Evolutionary conservation across 2,888 invertebrate species (phyloP), one percentile per base, ranked within the genome.

Genomic region (Ceraclea dissimilis): DNA sequence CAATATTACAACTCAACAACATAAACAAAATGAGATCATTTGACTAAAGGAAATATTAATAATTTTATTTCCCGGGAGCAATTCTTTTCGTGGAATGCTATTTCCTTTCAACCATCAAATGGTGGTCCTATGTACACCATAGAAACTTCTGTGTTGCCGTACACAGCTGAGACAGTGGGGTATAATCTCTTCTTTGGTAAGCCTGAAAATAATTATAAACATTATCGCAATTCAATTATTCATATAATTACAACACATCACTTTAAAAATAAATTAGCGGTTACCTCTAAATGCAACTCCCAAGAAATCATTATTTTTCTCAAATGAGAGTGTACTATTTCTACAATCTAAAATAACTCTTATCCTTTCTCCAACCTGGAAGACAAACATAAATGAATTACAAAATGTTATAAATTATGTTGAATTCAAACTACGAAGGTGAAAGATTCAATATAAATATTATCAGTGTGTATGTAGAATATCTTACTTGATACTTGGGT

Each of bases 141-240:
- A 34, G 97, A 95, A 43, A 99, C 95, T 81, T 99, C 97, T 49
- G 97, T 98, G 71, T 99, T 98, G 59, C 98, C 98, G 78, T 98
- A 99, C 11, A 99, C 98, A 59, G 97, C 97, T 50, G 97, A 96
- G 52, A 97, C 92, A 59, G 97, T 91, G 59, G 98, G 97, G 73
- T 88, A 99, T 53, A 98, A 79, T 71, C 86, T 88, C 70, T 92
- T 93, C 69, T 90, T 90, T 55, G 97, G 96, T 71, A 97, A 82
- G 65, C 93, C 91, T 91, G 71, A 49, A 58, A 58, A 58, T 8
- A 26, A 26, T 26, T 10, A 26, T 26, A 26, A 26, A 26, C 10
- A 59, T 52, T 53, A 51, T 49, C 8, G 6, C 22, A 26, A 26
- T 26, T 26, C 26, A 26, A 4, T 6, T 4, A 26, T 6, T 26